Percentiles rank a stretch among this genome's conserved stretches.
phyloP scores from a whole-genome alignment of 2,113 vertebrate species.

The Merops nubicus region DNA sequence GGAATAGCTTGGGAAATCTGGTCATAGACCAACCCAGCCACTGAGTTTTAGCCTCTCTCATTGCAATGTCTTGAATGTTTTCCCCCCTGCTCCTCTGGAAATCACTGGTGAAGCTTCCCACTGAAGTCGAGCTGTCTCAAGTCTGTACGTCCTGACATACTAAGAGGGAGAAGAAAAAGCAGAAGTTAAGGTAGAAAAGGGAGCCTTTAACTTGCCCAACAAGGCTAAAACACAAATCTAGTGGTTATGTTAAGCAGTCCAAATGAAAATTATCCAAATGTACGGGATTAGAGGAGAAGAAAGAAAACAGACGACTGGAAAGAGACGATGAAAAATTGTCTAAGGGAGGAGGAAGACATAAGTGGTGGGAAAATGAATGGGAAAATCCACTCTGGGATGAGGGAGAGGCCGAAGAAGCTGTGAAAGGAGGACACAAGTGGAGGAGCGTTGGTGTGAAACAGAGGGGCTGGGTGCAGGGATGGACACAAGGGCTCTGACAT shows the following conservation, averaged over 20 bases:
- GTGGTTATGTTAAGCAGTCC: conserved; percentile 53
- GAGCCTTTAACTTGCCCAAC: conserved; percentile 10
- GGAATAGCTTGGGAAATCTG: not conserved
- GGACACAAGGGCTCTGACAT: not conserved
- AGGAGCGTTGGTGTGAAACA: not conserved
- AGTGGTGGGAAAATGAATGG: conserved; percentile 14
- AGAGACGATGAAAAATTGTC: conserved; percentile 8
- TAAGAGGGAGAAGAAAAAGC: not conserved
- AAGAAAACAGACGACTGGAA: not conserved
- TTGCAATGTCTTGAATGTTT: not conserved
- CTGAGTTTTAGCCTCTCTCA: not conserved
- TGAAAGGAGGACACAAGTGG: not conserved
- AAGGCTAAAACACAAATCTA: conserved; percentile 53
- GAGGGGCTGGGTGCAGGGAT: not conserved
- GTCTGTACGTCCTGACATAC: not conserved
- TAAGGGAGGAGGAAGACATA: not conserved
- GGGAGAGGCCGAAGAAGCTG: not conserved
- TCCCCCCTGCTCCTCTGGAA: not conserved
- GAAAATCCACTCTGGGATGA: not conserved
- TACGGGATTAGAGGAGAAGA: conserved; percentile 34
- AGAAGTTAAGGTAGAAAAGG: not conserved
- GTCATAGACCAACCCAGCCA: not conserved
- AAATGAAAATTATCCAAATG: conserved; percentile 57
- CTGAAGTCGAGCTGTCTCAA: not conserved
- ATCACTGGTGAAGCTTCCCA: not conserved